Percentiles rank a stretch among this genome's conserved stretches.
These are phyloP conservation scores for Acrocyrtus sp. DNA, from an alignment of 2,888 invertebrate genomes.

Conservation along the genomic window DNA sequence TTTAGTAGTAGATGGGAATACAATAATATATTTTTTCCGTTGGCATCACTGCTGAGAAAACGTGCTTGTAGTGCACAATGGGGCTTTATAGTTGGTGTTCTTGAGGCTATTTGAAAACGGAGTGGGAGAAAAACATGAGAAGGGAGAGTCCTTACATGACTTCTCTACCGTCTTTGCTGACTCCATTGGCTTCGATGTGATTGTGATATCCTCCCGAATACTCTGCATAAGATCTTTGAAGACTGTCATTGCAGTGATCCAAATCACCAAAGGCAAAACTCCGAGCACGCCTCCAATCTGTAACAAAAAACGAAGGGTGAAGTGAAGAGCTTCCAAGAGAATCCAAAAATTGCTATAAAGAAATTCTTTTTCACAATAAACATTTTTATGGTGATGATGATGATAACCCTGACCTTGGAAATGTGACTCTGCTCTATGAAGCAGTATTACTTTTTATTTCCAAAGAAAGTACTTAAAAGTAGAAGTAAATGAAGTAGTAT, in stretches of 20 bases:
- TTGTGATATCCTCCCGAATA: constrained; percentile 48
- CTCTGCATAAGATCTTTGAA: constrained; percentile 57
- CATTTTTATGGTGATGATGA: no score
- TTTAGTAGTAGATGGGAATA: no score
- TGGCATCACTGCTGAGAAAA: not conserved
- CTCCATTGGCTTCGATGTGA: constrained; percentile 54
- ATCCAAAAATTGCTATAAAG: no score
- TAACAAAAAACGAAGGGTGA: not conserved
- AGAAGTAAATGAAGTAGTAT: not conserved
- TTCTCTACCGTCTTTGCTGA: constrained; percentile 56
- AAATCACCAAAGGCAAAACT: constrained; percentile 54
- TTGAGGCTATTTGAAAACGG: no score
- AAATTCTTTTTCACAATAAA: no score
- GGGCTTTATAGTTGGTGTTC: not conserved
- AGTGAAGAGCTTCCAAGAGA: no score
- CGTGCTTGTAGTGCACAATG: not conserved
- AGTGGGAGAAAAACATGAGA: no score
- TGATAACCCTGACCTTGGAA: no score
- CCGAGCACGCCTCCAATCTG: constrained; percentile 55
- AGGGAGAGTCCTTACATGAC: constrained; percentile 59
- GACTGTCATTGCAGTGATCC: constrained; percentile 54
- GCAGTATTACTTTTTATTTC: no score
- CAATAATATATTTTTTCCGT: no score
- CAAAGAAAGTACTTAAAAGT: no score
- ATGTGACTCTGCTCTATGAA: no score